Percentiles rank a stretch among this genome's conserved stretches.
phyloP scores from a whole-genome alignment of 2,113 vertebrate species.

The Tympanuchus pallidicinctus region DNA sequence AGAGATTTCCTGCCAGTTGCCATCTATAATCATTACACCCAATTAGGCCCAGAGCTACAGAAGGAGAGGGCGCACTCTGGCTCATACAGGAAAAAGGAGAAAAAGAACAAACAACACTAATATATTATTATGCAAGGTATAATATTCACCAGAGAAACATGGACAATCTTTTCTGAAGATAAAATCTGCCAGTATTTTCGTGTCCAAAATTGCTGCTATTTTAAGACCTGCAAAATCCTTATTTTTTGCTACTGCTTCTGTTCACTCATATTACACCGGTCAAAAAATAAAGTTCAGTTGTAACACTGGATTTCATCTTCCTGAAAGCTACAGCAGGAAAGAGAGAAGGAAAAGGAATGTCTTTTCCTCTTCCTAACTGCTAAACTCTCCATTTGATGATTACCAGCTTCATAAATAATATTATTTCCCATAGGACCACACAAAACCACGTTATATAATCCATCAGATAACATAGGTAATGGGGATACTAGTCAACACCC shows the following conservation, averaged over 20 bases:
- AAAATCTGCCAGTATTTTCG: not conserved
- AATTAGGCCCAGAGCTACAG: not conserved
- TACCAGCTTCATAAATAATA: not conserved
- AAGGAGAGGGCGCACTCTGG: not conserved
- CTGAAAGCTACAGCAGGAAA: not conserved
- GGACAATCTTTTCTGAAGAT: not conserved
- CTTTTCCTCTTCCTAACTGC: not conserved
- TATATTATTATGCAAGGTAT: not conserved
- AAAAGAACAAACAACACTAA: not conserved
- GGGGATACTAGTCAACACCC: too few species aligned
- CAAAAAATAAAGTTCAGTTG: not conserved
- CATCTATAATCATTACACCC: not conserved
- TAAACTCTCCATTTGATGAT: not conserved
- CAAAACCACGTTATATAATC: not conserved
- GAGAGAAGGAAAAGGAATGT: rapidly evolving
- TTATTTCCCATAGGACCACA: not conserved
- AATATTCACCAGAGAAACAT: not conserved
- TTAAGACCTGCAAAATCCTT: not conserved
- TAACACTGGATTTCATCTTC: not conserved
- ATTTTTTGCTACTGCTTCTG: not conserved
- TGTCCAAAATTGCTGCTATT: not conserved
- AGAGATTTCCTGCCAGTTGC: not conserved
- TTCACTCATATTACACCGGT: not conserved
- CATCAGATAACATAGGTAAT: not conserved
- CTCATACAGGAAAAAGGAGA: not conserved